A percentile compares a stretch with the other conserved stretches of the same genome.
phyloP scores from a whole-genome alignment of 2,113 vertebrate species.

The Panthera uncia region DNA sequence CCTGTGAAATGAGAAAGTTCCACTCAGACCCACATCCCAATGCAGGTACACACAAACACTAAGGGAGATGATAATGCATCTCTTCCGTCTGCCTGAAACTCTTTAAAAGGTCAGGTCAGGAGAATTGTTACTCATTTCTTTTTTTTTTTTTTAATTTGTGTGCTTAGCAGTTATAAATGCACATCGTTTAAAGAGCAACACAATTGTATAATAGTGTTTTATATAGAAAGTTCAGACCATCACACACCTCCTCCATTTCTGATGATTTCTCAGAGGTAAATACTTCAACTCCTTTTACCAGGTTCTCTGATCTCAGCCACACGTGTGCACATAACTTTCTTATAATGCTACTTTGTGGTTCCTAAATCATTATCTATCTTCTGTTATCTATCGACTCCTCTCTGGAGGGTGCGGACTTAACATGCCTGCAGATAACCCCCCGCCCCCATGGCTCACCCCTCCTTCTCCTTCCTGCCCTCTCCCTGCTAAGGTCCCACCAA shows the following conservation, averaged over 20 bases:
- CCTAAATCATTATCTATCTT: not conserved
- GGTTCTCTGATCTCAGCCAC: not conserved
- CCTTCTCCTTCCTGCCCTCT: not conserved
- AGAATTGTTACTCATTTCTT: not conserved
- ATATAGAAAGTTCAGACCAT: not conserved
- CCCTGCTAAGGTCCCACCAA: not conserved
- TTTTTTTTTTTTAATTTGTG: not conserved
- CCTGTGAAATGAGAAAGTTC: not conserved
- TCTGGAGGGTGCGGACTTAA: not conserved
- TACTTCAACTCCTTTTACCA: not conserved
- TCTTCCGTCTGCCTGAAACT: not conserved
- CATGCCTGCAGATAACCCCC: not conserved
- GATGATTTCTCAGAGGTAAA: not conserved
- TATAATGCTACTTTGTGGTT: not conserved
- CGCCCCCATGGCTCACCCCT: fast-evolving
- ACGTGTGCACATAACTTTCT: not conserved
- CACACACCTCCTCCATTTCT: not conserved
- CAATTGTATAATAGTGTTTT: not conserved
- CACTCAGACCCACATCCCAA: not conserved
- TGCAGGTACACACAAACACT: not conserved
- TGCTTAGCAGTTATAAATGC: not conserved
- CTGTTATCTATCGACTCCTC: not conserved
- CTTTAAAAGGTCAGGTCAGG: not conserved
- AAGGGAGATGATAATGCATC: not conserved
- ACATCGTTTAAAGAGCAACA: not conserved